Conservation (phyloP, 2,888 invertebrate genomes). For the Catocala sponsa region DNA sequence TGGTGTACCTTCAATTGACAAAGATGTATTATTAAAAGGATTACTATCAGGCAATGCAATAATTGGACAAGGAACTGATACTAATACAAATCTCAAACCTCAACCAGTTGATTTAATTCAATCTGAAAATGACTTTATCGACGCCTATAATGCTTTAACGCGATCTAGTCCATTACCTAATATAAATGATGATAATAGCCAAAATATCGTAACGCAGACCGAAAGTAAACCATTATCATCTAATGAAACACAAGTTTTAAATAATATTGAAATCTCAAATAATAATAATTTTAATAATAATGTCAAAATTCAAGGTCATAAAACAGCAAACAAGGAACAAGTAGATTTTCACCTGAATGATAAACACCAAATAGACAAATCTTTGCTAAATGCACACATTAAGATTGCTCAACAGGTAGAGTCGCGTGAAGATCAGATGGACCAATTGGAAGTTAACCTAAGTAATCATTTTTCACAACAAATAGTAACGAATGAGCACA, state of each 20-base stretch:
- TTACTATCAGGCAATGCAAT: slow-evolving; percentile 59
- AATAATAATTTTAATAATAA: background rate
- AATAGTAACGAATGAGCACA: background rate
- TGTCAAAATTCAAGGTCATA: slow-evolving; percentile 2
- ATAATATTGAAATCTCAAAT: slow-evolving; percentile 6
- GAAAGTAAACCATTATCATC: slow-evolving; percentile 8
- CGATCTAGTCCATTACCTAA: slow-evolving; percentile 78
- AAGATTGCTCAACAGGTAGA: background rate
- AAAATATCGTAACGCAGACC: slow-evolving; percentile 6
- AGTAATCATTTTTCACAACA: background rate
- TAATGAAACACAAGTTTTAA: slow-evolving; percentile 5
- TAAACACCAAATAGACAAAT: background rate
- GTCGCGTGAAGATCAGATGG: background rate
- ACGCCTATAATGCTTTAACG: slow-evolving; percentile 82
- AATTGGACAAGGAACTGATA: slow-evolving; percentile 34
- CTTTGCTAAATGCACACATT: background rate
- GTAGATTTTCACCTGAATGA: background rate
- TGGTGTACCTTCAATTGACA: slow-evolving; percentile 69
- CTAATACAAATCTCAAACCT: slow-evolving; percentile 42
- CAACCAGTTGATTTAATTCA: slow-evolving; percentile 72
- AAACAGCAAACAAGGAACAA: background rate
- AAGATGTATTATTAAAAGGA: slow-evolving; percentile 70
- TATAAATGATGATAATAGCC: slow-evolving; percentile 48
- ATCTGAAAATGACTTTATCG: slow-evolving; percentile 83
- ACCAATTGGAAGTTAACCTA: background rate